Conservation (phyloP, 2,888 invertebrate genomes). For the Phaonia tiefii region DNA sequence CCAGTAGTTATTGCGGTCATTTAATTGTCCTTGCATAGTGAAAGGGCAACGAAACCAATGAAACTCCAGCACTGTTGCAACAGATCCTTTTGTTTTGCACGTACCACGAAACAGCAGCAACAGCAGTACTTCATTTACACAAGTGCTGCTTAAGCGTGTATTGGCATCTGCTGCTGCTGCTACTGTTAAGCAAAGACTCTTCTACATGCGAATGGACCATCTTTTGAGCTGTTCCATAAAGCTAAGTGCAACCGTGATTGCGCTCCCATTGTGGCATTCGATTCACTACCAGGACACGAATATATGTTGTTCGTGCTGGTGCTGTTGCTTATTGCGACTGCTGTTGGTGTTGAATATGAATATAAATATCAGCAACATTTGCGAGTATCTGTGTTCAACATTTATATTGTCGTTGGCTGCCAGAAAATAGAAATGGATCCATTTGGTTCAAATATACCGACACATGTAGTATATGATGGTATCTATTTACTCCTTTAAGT, state of each 20-base stretch:
- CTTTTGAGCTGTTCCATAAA: neutral
- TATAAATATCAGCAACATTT: constrained; percentile 22
- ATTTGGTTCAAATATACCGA: too few species aligned
- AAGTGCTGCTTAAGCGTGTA: constrained; percentile 51
- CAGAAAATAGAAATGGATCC: constrained; percentile 16
- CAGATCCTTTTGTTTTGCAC: neutral
- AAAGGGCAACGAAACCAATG: neutral
- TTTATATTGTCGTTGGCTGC: constrained; percentile 15
- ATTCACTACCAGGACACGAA: neutral
- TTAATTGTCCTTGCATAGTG: constrained; percentile 7
- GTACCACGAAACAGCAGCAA: neutral
- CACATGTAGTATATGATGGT: neutral
- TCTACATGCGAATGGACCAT: neutral
- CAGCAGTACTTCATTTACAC: constrained; percentile 31
- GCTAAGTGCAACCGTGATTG: neutral
- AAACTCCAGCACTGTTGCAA: neutral
- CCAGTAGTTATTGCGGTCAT: neutral
- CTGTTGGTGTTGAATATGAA: constrained; percentile 7
- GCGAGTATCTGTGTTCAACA: constrained; percentile 4
- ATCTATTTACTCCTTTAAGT: constrained; percentile 6
- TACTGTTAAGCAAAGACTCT: neutral
- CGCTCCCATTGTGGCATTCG: constrained; percentile 1
- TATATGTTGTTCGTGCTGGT: neutral
- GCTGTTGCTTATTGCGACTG: too few species aligned
- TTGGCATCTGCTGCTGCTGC: constrained; percentile 44